Base-by-base conservation (phyloP, 2,888 invertebrate genomes). In the Mantis religiosa region DNA sequence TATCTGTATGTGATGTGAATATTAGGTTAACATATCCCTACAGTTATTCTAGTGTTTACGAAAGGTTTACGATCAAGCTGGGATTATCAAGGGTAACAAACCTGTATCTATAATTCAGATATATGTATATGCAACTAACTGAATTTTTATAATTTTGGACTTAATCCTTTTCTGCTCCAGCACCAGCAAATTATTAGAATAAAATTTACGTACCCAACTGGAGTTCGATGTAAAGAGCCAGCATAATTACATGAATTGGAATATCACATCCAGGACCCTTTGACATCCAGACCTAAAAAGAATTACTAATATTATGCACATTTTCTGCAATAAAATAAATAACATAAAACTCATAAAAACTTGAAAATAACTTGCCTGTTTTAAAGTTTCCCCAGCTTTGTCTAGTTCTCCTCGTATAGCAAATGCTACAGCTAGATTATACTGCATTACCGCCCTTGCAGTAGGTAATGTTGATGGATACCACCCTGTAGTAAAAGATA, bases 401-500 rank as follows among this genome's bases (percentile, higher is more conserved):
- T 96, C 96, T 84, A 95, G 94, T 92, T 97, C 97, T 6, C 97
- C 97, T 89, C 96, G 94, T 84, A 97, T 94, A 25, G 97, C 95
- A 92, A 97, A 95, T 14, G 96, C 96, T 3, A 97, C 96, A 8
- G 97, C 96, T 90, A 97, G 94, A 93, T 97, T 97, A 92, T 97
- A 97, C 90, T 96, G 95, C 91, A 97, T 94, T 41, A 97, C 95
- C n/a, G 96, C 95, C 91, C 95, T 95, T 0, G 96, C 96, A 27
- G 95, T 96, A 54, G 94, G 93, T 83, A 96, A 91, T 82, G 95
- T 96, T 90, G 94, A 93, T 0, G 96, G 96, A 91, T 94, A 95
- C 96, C 96, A 96, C 92, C 94, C 94, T 94, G 91, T 91, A 89
- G 90, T 28, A 87, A n/a, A 15, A 83, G 27, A n/a, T 14, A 3